Percentiles rank a stretch among this genome's conserved stretches.
Conservation (phyloP, 2,113 vertebrate species). For the Microtus oregoni region DNA sequence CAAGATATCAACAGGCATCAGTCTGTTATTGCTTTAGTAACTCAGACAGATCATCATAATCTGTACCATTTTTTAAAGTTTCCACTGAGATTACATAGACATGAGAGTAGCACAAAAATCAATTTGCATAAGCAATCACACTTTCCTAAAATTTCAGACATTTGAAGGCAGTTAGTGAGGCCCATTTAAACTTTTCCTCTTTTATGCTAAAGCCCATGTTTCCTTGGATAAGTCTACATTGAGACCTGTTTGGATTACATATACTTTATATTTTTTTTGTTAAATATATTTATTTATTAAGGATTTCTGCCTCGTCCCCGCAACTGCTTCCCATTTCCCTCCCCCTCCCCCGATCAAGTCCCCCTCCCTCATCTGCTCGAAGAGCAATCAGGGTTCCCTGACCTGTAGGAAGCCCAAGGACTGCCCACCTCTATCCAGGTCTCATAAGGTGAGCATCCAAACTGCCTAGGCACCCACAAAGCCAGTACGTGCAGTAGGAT, state of each 20-base stretch:
- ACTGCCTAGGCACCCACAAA: too few relatives aligned
- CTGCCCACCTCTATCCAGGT: too few relatives aligned
- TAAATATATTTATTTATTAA: too few relatives aligned
- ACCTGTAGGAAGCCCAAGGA: too few relatives aligned
- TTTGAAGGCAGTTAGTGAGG: constrained; percentile 28
- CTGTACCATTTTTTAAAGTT: neutral
- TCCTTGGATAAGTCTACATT: neutral
- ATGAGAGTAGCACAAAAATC: neutral
- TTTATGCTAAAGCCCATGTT: neutral
- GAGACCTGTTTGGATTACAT: neutral
- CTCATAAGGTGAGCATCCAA: too few relatives aligned
- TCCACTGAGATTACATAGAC: constrained; percentile 46
- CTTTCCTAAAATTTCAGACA: constrained; percentile 1
- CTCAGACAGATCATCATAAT: neutral
- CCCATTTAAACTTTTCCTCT: neutral
- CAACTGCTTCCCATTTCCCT: too few relatives aligned
- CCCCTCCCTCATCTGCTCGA: too few relatives aligned
- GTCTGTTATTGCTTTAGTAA: neutral
- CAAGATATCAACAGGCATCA: neutral
- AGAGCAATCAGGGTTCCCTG: too few relatives aligned
- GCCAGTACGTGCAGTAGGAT: too few relatives aligned
- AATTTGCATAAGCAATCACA: constrained; percentile 2
- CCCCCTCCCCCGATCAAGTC: too few relatives aligned
- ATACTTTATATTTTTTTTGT: too few relatives aligned
- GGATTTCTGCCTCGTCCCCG: too few relatives aligned